phyloP scores from a whole-genome alignment of 1,140 invertebrate species.

The Saccostrea echinata region DNA sequence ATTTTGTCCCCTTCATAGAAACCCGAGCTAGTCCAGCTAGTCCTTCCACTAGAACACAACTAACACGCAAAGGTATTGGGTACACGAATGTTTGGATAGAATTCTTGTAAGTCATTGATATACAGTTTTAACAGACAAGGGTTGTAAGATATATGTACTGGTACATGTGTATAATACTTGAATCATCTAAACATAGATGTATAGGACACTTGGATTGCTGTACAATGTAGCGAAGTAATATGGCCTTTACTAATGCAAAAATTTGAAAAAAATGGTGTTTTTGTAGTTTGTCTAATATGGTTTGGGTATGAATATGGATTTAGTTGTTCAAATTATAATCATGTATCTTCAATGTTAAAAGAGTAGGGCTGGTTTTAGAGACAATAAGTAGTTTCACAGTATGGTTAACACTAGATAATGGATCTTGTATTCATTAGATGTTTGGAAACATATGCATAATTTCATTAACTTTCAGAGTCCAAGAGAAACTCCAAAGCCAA shows the following conservation, averaged over 20 bases:
- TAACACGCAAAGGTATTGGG: constrained; percentile 50
- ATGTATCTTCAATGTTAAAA: too few relatives aligned
- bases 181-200: neutral
- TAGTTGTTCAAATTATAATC: too few relatives aligned
- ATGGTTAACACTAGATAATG: too few relatives aligned
- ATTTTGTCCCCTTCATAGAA: constrained; percentile 73
- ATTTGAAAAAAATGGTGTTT: too few relatives aligned
- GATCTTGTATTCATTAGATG: too few relatives aligned
- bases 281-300: too few relatives aligned
- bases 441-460: too few relatives aligned
- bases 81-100: neutral
- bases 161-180: neutral
- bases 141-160: too few relatives aligned
- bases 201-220: neutral
- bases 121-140: neutral
- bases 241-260: too few relatives aligned
- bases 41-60: constrained; percentile 32
- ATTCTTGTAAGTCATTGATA: neutral
- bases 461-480: constrained; percentile 65
- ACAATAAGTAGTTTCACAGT: too few relatives aligned
- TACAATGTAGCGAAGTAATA: neutral
- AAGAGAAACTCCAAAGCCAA: constrained; percentile 70
- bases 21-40: constrained; percentile 53
- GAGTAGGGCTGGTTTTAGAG: too few relatives aligned
- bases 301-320: too few relatives aligned